These are phyloP conservation scores for Myotis davidii DNA, from an alignment of 2,113 vertebrate genomes.

Conservation along the genomic window DNA sequence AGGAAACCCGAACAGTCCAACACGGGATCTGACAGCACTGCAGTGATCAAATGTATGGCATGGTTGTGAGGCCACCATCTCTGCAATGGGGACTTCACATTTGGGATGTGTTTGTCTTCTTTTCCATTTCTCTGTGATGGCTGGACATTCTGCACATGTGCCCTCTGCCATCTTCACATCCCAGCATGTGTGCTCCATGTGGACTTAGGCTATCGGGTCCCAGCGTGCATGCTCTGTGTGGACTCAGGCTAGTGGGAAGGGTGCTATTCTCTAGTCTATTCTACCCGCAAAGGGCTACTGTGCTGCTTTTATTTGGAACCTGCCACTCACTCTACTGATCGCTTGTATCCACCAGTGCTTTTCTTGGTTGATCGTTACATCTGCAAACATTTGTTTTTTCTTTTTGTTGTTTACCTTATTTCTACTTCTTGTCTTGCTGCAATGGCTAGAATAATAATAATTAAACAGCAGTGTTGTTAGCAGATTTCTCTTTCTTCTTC, in stretches of 20 bases:
- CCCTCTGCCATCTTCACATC: not conserved
- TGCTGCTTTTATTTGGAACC: not conserved
- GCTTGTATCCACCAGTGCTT: not conserved
- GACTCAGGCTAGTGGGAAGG: fast-evolving
- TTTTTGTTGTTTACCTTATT: not conserved
- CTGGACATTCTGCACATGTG: fast-evolving
- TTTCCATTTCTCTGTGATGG: not conserved
- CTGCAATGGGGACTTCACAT: not conserved
- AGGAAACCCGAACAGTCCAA: not conserved
- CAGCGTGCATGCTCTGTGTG: fast-evolving
- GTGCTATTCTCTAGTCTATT: not conserved
- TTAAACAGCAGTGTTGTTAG: no score
- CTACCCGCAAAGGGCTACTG: fast-evolving
- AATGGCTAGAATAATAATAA: not conserved
- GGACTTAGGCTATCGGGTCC: not conserved
- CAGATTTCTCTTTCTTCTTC: not conserved
- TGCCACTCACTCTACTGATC: not conserved
- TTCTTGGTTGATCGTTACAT: not conserved
- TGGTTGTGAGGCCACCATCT: no score
- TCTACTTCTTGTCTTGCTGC: not conserved
- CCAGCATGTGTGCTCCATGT: no score
- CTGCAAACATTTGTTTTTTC: not conserved
- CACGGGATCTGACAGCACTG: no score
- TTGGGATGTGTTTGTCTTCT: not conserved
- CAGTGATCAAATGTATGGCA: not conserved